Conservation (phyloP, 2,113 vertebrate species). For the Panthera uncia region DNA sequence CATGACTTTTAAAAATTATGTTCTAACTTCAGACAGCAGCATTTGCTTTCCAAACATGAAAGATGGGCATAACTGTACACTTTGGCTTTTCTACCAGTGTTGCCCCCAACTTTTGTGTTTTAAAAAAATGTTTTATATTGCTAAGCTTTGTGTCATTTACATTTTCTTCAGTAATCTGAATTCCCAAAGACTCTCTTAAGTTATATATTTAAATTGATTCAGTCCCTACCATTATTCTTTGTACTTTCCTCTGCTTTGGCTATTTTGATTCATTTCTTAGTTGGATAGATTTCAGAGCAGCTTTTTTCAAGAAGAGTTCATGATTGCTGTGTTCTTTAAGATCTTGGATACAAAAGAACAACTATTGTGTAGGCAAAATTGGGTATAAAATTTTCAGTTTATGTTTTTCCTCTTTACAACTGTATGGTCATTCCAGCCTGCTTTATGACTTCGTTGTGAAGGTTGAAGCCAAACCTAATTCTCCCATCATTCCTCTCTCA, state of each 20-base stretch:
- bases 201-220: neutral
- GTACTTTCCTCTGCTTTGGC: neutral
- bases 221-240: neutral
- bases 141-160: neutral
- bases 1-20: neutral
- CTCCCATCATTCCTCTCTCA: neutral
- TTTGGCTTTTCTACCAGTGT: neutral
- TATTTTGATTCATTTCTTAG: conserved; percentile 6
- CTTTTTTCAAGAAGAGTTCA: neutral
- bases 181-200: neutral
- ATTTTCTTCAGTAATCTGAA: conserved; percentile 5
- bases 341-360: neutral
- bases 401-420: neutral
- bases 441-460: conserved; percentile 20
- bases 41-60: conserved; percentile 6
- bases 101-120: neutral
- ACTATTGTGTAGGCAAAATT: neutral
- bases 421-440: neutral
- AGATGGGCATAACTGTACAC: neutral
- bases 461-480: neutral
- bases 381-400: neutral
- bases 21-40: neutral
- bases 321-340: conserved; percentile 3
- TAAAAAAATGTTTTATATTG: neutral
- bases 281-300: neutral